phyloP scores from a whole-genome alignment of 2,113 vertebrate genomes.

The Pteropus alecto region DNA sequence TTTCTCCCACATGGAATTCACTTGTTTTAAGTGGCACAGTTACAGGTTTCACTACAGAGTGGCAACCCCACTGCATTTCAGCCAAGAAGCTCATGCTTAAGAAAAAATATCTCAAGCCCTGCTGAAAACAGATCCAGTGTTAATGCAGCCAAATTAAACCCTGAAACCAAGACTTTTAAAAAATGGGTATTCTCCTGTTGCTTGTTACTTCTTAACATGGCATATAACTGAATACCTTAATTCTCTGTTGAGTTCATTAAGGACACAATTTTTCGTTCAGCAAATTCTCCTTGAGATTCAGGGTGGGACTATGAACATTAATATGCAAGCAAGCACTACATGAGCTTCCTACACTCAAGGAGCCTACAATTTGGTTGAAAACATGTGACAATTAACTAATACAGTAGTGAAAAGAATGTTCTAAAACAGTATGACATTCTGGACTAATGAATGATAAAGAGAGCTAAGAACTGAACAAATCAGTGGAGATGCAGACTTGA shows the following conservation, averaged over 20 bases:
- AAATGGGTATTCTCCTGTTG: neutral
- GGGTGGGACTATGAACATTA: neutral
- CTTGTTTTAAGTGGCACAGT: constrained; percentile 28
- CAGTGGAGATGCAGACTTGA: neutral
- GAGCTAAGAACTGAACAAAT: neutral
- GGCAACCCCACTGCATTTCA: neutral
- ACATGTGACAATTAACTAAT: neutral
- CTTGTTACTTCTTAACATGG: neutral
- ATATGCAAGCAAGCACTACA: neutral
- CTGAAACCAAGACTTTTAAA: constrained; percentile 41
- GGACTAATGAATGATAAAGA: neutral
- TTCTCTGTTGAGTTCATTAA: neutral
- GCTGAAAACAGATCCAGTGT: neutral
- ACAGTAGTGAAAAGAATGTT: neutral
- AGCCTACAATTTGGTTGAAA: neutral
- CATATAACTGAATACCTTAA: neutral
- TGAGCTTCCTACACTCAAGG: neutral
- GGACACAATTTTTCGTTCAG: neutral
- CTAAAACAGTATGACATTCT: neutral
- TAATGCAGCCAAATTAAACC: constrained; percentile 6
- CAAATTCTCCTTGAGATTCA: neutral
- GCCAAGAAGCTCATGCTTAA: neutral
- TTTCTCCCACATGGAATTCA: neutral
- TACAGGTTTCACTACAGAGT: neutral
- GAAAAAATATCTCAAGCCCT: neutral